Percentiles rank a stretch among this genome's conserved stretches.
phyloP scores from a whole-genome alignment of 2,113 vertebrate species.

The Hippocampus abdominalis region DNA sequence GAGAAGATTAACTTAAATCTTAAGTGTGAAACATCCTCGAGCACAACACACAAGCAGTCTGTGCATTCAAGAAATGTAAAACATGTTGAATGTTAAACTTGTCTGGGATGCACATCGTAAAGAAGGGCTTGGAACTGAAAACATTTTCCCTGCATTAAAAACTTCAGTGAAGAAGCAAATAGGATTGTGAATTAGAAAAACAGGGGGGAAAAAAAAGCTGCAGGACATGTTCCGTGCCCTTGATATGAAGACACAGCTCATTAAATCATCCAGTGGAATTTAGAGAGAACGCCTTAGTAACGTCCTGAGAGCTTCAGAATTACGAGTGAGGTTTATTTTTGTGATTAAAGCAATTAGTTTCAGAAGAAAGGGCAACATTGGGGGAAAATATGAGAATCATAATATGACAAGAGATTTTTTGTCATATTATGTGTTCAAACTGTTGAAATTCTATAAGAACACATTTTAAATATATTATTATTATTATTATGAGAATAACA shows the following conservation, averaged over 20 bases:
- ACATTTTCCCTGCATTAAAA: neutral
- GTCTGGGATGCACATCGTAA: neutral
- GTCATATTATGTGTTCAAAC: neutral
- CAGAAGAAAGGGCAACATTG: neutral
- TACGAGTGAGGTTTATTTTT: neutral
- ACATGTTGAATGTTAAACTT: neutral
- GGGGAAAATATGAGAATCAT: neutral
- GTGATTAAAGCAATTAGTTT: neutral
- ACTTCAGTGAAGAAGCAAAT: neutral
- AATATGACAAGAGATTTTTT: too few species aligned
- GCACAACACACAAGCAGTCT: neutral
- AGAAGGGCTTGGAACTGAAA: neutral
- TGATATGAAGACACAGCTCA: neutral
- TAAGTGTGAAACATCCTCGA: slow-evolving; percentile 5
- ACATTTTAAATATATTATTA: neutral
- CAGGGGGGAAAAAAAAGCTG: neutral
- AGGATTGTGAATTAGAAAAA: neutral
- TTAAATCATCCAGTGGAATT: neutral
- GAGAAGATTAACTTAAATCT: neutral
- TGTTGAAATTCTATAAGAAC: neutral
- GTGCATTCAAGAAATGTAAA: neutral
- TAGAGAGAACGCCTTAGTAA: neutral
- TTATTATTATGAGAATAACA: too few species aligned
- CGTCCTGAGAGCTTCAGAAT: neutral
- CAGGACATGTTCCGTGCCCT: neutral